phyloP scores from a whole-genome alignment of 2,888 invertebrate genomes.

The Stenoptilia bipunctidactyla region DNA sequence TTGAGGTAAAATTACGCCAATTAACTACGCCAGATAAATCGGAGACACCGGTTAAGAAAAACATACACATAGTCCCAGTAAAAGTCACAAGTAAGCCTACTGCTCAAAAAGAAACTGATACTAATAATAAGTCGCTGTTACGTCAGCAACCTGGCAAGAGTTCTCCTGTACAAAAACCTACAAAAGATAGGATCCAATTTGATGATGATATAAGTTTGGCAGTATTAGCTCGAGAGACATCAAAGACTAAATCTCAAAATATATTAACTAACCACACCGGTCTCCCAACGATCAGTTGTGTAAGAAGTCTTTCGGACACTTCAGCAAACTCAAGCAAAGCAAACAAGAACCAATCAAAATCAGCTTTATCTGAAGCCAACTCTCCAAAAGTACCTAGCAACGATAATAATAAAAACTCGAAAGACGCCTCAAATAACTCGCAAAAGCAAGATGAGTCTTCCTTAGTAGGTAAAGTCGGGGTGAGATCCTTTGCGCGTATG shows the following conservation, averaged over 20 bases:
- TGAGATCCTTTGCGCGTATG: constrained; percentile 56
- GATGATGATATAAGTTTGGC: constrained; percentile 46
- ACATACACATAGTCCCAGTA: neutral
- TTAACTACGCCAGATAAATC: neutral
- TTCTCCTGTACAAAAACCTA: constrained; percentile 14
- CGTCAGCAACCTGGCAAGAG: too few species aligned
- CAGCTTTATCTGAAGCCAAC: constrained; percentile 25
- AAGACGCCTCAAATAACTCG: constrained; percentile 35
- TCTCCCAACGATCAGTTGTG: constrained; percentile 45
- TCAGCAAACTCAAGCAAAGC: constrained; percentile 17
- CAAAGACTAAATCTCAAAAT: constrained; percentile 9
- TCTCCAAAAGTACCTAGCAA: constrained; percentile 38
- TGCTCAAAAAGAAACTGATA: neutral
- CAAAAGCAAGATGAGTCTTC: constrained; percentile 27
- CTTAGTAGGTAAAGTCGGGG: constrained; percentile 46
- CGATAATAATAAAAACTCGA: constrained; percentile 33
- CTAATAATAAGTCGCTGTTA: neutral
- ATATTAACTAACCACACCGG: constrained; percentile 19
- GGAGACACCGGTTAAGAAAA: neutral
- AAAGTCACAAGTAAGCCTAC: neutral
- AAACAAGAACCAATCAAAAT: constrained; percentile 19
- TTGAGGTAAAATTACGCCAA: neutral
- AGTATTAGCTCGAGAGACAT: constrained; percentile 27
- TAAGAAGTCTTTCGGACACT: constrained; percentile 37
- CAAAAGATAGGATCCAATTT: constrained; percentile 28